These are phyloP conservation scores for Pissodes strobi DNA, from an alignment of 1,140 invertebrate species.

Conservation along the genomic window DNA sequence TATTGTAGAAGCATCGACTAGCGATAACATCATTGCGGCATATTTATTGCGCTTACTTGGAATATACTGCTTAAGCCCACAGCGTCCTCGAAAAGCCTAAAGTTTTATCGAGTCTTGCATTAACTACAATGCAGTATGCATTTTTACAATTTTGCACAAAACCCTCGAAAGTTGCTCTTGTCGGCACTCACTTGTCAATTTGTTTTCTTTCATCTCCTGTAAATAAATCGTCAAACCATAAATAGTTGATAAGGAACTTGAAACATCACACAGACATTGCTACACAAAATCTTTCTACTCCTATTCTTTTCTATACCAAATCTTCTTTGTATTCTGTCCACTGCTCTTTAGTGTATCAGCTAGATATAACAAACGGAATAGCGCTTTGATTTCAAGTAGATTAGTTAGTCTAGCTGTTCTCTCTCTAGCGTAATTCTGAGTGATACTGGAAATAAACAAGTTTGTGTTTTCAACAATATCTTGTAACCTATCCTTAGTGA, in stretches of 20 bases:
- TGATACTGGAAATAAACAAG: neutral
- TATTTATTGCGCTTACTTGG: constrained; percentile 46
- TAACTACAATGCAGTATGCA: constrained; percentile 48
- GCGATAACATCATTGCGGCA: constrained; percentile 51
- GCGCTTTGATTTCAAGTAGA: constrained; percentile 7
- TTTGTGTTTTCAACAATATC: constrained; percentile 20
- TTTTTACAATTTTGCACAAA: constrained; percentile 51
- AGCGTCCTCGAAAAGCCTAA: constrained; percentile 53
- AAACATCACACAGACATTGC: constrained; percentile 5
- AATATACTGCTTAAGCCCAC: constrained; percentile 57
- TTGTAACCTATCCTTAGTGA: constrained; percentile 7
- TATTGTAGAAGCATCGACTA: constrained; percentile 40
- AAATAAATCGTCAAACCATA: neutral
- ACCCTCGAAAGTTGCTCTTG: constrained; percentile 51
- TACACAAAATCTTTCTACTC: constrained; percentile 19
- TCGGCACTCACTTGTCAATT: constrained; percentile 31
- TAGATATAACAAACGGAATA: constrained; percentile 26
- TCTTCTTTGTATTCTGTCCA: constrained; percentile 20
- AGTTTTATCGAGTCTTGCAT: constrained; percentile 56
- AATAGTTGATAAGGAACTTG: too few species aligned
- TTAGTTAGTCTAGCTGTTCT: constrained; percentile 11
- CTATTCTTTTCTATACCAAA: constrained; percentile 20
- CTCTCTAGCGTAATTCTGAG: constrained; percentile 11
- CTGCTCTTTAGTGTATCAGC: constrained; percentile 17
- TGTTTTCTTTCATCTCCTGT: neutral